Percentiles rank a stretch among this genome's conserved stretches.
Conservation (phyloP, 1,140 invertebrate genomes). For the Drosophila guanche region DNA sequence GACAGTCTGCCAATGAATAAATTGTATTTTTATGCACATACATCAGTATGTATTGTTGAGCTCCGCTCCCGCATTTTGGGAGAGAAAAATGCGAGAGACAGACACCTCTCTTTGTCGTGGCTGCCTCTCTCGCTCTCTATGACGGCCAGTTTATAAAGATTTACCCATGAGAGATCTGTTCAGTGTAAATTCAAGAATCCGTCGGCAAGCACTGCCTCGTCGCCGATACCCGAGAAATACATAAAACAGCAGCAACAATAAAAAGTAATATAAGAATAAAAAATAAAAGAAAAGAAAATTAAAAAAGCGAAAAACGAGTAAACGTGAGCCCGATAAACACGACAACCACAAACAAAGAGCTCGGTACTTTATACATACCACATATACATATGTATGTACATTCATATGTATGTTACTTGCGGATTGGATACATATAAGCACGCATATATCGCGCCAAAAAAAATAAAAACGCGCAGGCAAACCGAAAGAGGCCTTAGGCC, state of each 20-base stretch:
- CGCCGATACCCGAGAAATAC: slow-evolving; percentile 24
- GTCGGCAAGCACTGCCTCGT: slow-evolving; percentile 29
- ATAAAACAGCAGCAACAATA: slow-evolving; percentile 20
- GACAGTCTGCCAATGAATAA: slow-evolving; percentile 1
- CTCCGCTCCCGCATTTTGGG: slow-evolving; percentile 6
- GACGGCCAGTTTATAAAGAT: slow-evolving; percentile 19
- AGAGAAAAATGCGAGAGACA: slow-evolving; percentile 19
- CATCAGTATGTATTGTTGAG: too few species aligned
- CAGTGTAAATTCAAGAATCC: slow-evolving; percentile 39
- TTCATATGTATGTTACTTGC: too few species aligned
- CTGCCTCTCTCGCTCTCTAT: background rate
- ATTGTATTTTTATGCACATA: slow-evolving; percentile 4
- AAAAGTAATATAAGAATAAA: slow-evolving; percentile 1
- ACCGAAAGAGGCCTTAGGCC: slow-evolving; percentile 12
- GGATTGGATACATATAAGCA: slow-evolving; percentile 6
- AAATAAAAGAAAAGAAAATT: slow-evolving; percentile 13
- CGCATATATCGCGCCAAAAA: slow-evolving; percentile 20
- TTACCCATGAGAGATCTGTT: slow-evolving; percentile 28
- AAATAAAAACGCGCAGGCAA: slow-evolving; percentile 8
- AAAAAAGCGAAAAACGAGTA: slow-evolving; percentile 21
- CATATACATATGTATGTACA: background rate
- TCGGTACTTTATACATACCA: slow-evolving; percentile 9
- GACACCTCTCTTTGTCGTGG: background rate
- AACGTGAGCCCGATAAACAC: slow-evolving; percentile 32
- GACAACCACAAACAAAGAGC: slow-evolving; percentile 32